Conservation (phyloP, 2,113 vertebrate genomes). For the Microtus oregoni region DNA sequence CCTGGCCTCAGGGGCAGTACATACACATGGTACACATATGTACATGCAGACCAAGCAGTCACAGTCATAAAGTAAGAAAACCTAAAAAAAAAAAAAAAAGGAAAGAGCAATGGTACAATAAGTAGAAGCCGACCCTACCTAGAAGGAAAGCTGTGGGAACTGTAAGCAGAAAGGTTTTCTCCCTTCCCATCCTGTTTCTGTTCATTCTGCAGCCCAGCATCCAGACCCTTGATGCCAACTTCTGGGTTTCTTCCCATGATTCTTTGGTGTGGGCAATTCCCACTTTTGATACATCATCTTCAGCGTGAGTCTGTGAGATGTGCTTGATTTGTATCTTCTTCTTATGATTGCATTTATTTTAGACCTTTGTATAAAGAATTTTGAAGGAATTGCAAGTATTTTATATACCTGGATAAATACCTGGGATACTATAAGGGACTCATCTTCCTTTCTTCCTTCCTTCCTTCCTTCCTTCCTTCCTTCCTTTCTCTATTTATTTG, state of each 20-base stretch:
- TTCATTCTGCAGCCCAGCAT: not conserved
- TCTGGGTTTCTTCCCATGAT: not conserved
- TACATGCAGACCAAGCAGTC: not conserved
- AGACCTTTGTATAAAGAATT: not conserved
- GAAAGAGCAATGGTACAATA: too few species aligned
- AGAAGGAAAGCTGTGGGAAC: not conserved
- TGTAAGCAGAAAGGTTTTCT: not conserved
- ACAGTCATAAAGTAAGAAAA: not conserved
- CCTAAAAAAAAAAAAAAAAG: too few species aligned
- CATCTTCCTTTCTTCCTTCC: too few species aligned
- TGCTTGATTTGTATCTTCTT: not conserved
- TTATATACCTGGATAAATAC: not conserved
- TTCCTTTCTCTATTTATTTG: not conserved
- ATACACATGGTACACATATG: too few species aligned
- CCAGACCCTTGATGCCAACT: not conserved
- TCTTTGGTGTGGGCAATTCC: not conserved
- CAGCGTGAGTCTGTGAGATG: not conserved
- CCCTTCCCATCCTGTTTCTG: not conserved
- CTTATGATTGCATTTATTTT: not conserved
- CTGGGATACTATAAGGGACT: not conserved
- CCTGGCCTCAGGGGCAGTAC: not conserved
- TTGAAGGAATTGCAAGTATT: not conserved
- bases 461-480: too few species aligned
- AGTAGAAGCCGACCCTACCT: not conserved
- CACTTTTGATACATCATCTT: not conserved